Percentiles rank a stretch among this genome's conserved stretches.
phyloP scores from a whole-genome alignment of 2,888 invertebrate species.

The Macroteleia sp. region DNA sequence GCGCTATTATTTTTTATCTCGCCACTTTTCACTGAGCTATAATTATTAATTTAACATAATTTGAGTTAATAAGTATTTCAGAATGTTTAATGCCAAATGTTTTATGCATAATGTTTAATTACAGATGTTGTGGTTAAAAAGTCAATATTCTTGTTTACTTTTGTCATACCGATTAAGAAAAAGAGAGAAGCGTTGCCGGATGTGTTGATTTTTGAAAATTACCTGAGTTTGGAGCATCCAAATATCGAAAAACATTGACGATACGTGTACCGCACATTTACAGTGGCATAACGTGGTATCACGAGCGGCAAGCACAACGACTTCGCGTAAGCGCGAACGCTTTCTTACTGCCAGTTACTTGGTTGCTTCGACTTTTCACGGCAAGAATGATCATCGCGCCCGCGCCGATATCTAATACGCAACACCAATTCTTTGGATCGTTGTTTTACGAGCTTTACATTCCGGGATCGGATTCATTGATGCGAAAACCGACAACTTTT shows the following conservation, averaged over 20 bases:
- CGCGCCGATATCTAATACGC: constrained; percentile 67
- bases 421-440: constrained; percentile 59
- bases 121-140: too few species aligned
- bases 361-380: constrained; percentile 74
- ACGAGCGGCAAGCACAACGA: constrained; percentile 64
- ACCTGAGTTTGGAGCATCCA: constrained; percentile 43
- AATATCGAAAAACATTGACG: constrained; percentile 64
- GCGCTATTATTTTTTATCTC: too few species aligned
- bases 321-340: constrained; percentile 81
- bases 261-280: constrained; percentile 35
- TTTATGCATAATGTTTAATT: too few species aligned
- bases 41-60: too few species aligned
- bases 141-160: too few species aligned
- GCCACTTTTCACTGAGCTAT: too few species aligned
- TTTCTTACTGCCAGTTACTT: constrained; percentile 79
- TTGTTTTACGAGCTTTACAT: constrained; percentile 28
- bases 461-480: constrained; percentile 48
- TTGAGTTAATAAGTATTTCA: too few species aligned
- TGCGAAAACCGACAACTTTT: constrained; percentile 26
- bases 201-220: too few species aligned
- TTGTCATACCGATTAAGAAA: too few species aligned
- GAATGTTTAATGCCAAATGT: too few species aligned
- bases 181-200: too few species aligned
- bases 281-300: constrained; percentile 40
- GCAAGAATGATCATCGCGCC: constrained; percentile 69